These are phyloP conservation scores for Perognathus longimembris DNA, from an alignment of 2,113 vertebrate genomes.

Conservation along the genomic window DNA sequence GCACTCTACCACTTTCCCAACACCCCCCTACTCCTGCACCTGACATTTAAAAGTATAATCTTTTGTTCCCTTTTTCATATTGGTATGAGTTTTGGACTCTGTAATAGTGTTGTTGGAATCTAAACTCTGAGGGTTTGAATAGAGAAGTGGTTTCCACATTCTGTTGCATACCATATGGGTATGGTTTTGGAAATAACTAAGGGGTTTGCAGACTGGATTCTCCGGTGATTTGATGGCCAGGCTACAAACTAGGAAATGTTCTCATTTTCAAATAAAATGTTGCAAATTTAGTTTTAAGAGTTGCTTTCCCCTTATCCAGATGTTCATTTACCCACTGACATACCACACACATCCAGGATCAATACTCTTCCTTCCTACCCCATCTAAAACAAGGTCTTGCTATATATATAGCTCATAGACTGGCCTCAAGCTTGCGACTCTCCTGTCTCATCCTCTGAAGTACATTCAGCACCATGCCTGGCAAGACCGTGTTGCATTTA, in stretches of 20 bases:
- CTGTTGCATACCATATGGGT: not conserved
- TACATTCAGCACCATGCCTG: not conserved
- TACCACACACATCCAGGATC: no score
- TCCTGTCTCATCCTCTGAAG: not conserved
- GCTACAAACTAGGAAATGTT: no score
- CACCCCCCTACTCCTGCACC: not conserved
- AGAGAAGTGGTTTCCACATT: constrained; percentile 1
- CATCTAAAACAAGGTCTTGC: no score
- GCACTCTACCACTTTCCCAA: no score
- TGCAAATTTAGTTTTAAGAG: no score
- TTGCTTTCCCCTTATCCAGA: no score
- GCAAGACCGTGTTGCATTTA: not conserved
- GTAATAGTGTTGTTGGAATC: constrained; percentile 31
- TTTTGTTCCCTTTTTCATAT: not conserved
- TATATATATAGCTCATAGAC: not conserved
- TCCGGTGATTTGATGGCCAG: not conserved
- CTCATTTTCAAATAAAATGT: no score
- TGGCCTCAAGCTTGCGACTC: not conserved
- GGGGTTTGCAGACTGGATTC: constrained; percentile 24
- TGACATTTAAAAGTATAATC: not conserved
- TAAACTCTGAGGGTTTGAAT: constrained; percentile 34
- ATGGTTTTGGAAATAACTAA: not conserved
- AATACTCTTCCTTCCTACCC: no score
- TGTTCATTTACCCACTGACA: no score
- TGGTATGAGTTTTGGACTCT: constrained; percentile 14